A percentile compares a stretch with the other conserved stretches of the same genome.
Evolutionary conservation across 2,888 invertebrate genomes (phyloP).

Genomic region (Cylindroiulus punctatus): DNA sequence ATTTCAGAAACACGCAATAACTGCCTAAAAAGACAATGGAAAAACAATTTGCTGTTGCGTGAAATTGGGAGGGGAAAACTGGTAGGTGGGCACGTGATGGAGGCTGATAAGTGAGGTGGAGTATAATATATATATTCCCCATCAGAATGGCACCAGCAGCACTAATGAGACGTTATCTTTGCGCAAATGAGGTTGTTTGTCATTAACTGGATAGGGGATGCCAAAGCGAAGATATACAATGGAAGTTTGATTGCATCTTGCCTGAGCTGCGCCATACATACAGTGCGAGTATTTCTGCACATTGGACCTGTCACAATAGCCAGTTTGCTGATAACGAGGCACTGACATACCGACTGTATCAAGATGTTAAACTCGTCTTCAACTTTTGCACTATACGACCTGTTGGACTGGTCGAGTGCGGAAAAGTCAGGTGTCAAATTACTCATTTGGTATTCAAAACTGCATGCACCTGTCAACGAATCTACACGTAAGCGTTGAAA

Average conservation of each 20-base stretch:
- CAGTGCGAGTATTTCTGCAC: not conserved
- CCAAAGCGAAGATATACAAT: slow-evolving; percentile 25
- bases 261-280: not conserved
- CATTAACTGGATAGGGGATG: slow-evolving; percentile 42
- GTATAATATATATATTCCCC: not conserved
- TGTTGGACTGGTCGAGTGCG: too few relatives aligned
- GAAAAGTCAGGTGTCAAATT: too few relatives aligned
- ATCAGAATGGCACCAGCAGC: slow-evolving; percentile 18
- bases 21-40: slow-evolving; percentile 44
- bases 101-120: not conserved
- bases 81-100: not conserved
- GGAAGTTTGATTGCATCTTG: slow-evolving; percentile 33
- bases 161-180: slow-evolving; percentile 45
- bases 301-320: not conserved
- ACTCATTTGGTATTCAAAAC: too few relatives aligned
- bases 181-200: slow-evolving; percentile 42
- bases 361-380: not conserved
- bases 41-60: slow-evolving; percentile 39
- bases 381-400: too few relatives aligned
- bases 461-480: too few relatives aligned
- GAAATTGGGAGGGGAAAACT: slow-evolving; percentile 20
- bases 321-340: not conserved
- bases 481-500: too few relatives aligned
- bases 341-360: not conserved
- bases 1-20: slow-evolving; percentile 18